Base-by-base conservation (phyloP, 1,140 invertebrate species). In the Epicauta chinensis region DNA sequence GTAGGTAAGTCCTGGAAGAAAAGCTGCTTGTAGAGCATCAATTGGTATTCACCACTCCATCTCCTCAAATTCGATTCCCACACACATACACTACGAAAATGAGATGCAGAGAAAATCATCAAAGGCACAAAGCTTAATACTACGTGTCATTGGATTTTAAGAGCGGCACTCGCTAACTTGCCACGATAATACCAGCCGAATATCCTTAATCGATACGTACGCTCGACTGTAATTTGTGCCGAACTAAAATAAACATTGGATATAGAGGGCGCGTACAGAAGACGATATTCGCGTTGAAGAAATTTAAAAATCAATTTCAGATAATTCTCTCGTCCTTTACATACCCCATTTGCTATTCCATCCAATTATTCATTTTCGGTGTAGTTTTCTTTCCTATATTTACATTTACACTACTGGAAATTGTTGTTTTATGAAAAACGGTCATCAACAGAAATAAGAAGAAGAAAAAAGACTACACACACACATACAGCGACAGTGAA, bases 71-170 rank as follows among this genome's bases (percentile, higher is more conserved):
- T 69, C 67, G 67, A 69, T 69, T 68, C 66, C 59, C 60, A 62
- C 60, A 67, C 62, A 63, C 61, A 59, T 10, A 34, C 29, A 30
- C 10, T 5, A 30, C 58, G 64, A 69, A 69, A 69, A 69, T 69
- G 67, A 69, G 66, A 69, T 69, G 67, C 67, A 68, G 67, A 60
- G 63, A 64, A 66, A 69, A 69, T 68, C 66, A 68, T 68, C 66
- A 68, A 69, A 69, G 63, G 67, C 66, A 68, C 67, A 69, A 69
- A 65, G 64, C 64, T 65, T 65, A 62, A 64, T 62, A 62, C 39
- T 57, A 32, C 56, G 40, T 47, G 38, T 53, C 58, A 40, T 52
- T 47, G 39, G 47, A 40, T 53, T 42, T 31, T 41, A 38, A 30
- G 53, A 63, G 64, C 62, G 64, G 62, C 64, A 64, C 61, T 55